Evolutionary conservation across 2,797 vertebrate genomes (phyloP), one percentile per base, ranked within the genome.

Genomic region (Amazona ochrocephala): DNA sequence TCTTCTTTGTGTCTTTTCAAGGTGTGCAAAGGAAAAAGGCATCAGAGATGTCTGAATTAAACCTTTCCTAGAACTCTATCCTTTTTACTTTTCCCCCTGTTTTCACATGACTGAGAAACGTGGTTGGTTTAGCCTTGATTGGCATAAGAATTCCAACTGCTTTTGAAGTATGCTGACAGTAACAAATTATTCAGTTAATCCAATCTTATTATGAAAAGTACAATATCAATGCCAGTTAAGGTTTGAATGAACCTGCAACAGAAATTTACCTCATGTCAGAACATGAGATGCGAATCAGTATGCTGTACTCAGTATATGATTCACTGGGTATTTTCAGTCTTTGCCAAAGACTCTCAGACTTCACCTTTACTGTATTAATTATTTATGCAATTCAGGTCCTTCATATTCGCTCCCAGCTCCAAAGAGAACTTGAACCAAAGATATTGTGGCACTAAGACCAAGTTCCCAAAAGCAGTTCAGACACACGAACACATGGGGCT

Each of bases 201-300:
- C 24, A 61, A 54, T 61, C 45, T 50, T 54, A 62, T 34, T 48
- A 79, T 5, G 7, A 64, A 76, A 92, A 76, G 15, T 30, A 45
- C 27, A 78, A 27, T 54, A 84, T 53, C 22, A 29, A 34, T 30
- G 41, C n/a, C 50, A 88, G 29, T 51, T 44, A 62, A 74, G 42
- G 29, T 56, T 72, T 78, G 48, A 77, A 85, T 50, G 14, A 85
- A 72, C 10, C 8, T 48, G 27, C 34, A 81, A 13, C 19, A 60
- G 39, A 73, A 84, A 78, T 29, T 66, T 56, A 58, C 42, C 34
- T 73, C 37, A 26, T 30, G 13, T 47, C 77, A 72, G 67, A 70
- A 79, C 0, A 0, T 0, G 0, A 78, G 62, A 56, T 21, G 16
- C 7, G 51, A 66, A 16, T 75, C 50, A 44, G 27, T 18, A 26